Base-by-base conservation (phyloP, 2,113 vertebrate genomes). In the Ranitomeya imitator region DNA sequence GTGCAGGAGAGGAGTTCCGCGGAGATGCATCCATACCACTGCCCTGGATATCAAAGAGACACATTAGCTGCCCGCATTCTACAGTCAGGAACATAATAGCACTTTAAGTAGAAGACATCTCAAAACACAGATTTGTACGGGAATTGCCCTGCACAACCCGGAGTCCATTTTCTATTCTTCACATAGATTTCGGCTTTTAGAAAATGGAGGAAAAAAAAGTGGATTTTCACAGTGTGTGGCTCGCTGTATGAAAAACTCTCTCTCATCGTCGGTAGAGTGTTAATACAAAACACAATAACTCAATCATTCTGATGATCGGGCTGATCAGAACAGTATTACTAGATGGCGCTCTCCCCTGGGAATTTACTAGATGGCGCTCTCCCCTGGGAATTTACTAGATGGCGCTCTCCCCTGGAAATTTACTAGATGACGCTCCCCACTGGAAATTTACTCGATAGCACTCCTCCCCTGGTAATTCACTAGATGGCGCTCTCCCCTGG, bases 1-100 rank as follows among this genome's bases (percentile, higher is more conserved):
- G 94, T 54, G 96, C 96, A 85, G 97, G 97, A 61, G 98, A 98
- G 88, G 95, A 93, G 93, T 98, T 99, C 21, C 98, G 96, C 55
- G 98, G 97, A 12, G 98, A 97, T 21, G 98, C 95, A 79, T 99
- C 98, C 92, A 97, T 92, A 57, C 93, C 90, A 69, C 94, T 96
- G 84, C 95, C 96, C 98, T 99, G 88, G 71, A 60, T 19, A 93
- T 90, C 88, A 51, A 86, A 61, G 15, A 54, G 3, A 86, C 23
- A 7, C 4, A 12, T 85, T 85, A 26, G 55, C 26, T 16, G 51
- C 31, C n/a, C 4, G 16, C n/a, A 26, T 23, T 21, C 14, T 52
- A 31, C 85, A 86, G 8, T 65, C 31, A 51, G 37, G 9, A 86
- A 31, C 6, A 65, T 23, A 77, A 65, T 23, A 52, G 57, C 55